phyloP scores from a whole-genome alignment of 1,140 invertebrate genomes.

The Drosophila tropicalis region DNA sequence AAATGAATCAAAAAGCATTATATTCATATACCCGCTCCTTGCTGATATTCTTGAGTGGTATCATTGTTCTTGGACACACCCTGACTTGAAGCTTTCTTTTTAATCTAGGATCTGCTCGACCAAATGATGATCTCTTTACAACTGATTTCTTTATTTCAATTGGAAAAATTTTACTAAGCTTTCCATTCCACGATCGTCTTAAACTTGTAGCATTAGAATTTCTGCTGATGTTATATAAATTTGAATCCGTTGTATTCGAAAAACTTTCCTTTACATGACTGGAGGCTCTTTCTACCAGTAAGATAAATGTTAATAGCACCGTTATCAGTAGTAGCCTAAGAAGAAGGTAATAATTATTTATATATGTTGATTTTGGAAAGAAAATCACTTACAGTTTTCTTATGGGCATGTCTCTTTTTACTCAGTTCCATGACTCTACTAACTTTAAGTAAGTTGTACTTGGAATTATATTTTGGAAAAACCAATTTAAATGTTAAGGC shows the following conservation, averaged over 20 bases:
- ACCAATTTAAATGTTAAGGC: neutral
- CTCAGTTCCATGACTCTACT: neutral
- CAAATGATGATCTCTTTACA: no score
- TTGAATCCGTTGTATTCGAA: neutral
- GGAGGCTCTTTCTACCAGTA: neutral
- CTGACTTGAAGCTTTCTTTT: neutral
- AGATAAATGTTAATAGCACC: neutral
- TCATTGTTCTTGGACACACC: constrained; percentile 24
- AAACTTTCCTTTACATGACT: neutral
- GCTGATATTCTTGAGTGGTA: constrained; percentile 15
- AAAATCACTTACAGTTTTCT: neutral
- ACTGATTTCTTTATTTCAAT: no score
- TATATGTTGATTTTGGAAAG: neutral
- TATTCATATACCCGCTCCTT: constrained; percentile 22
- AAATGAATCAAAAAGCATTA: no score
- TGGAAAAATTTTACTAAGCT: neutral
- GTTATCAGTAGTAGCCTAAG: neutral
- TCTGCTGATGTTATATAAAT: neutral
- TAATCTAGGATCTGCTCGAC: neutral
- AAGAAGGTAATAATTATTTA: neutral
- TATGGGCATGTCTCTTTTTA: neutral
- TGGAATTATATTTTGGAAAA: neutral
- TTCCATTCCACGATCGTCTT: neutral
- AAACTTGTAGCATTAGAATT: neutral
- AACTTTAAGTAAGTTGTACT: neutral